Evolutionary conservation across 2,113 vertebrate genomes (phyloP), one percentile per base, ranked within the genome.

Genomic region (Trachemys scripta): DNA sequence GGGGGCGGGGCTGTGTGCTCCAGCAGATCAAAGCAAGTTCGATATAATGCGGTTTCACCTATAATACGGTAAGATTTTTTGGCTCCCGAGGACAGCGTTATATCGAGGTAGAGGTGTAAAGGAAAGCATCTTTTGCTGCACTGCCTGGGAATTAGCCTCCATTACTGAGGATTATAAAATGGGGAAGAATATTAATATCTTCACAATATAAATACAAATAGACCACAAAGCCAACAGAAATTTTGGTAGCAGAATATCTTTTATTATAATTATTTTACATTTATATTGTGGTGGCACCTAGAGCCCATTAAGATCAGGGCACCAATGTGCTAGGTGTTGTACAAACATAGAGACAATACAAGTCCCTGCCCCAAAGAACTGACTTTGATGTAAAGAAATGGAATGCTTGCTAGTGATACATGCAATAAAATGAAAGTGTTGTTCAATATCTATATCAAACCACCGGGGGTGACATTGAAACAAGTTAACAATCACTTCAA

Each of bases 251-350:
- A 83, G 53, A 92, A 72, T 72, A 8, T 72, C 91, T 81, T 94
- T 24, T 92, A 82, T 85, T 69, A 54, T 92, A 82, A 89, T 72
- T 90, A 85, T 90, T 95, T 50, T 83, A 80, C 82, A 84, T 9
- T 87, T 87, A 24, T 24, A 65, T 50, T 90, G 81, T 53, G 80
- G 90, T 35, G 87, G 88, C 22, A 75, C 5, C 11, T 42, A 25
- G 5, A 76, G 11, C 10, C 42, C 42, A 24, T 12, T 45, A 76
- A 27, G 72, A 3, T 27, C 72, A 45, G 72, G 38, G 72, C 42
- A 45, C 22, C 24, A 45, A 4, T 4, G 6, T 45, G 22, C 72
- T 47, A 25, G 42, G 12, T 8, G 10, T 27, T 45, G 72, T 42
- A 24, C 72, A 76, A 76, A 76, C 24, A 76, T 8, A 45, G 10